Evolutionary conservation across 2,113 vertebrate species (phyloP), one percentile per base, ranked within the genome.

Genomic region (Halichoeres trimaculatus): DNA sequence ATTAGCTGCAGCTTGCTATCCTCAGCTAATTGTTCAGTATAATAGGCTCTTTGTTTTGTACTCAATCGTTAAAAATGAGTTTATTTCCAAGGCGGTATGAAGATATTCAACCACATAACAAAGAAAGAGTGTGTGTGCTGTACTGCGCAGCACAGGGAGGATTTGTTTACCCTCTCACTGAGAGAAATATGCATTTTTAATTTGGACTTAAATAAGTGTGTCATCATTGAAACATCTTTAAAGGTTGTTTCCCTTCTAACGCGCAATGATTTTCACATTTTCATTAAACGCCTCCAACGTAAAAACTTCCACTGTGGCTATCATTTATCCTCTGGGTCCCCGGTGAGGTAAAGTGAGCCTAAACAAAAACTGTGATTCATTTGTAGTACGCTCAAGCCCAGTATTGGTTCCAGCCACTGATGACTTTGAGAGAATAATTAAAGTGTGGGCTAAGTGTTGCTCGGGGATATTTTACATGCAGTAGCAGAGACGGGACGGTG

Each of bases 381-480:
- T 84, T 83, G 78, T 77, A 78, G 69, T 80, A 56, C 24, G 53
- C 74, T 52, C 36, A 35, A 71, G 79, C 78, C 59, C 48, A 64
- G 80, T 74, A 66, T 82, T 76, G 78, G 66, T 68, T 81, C 69
- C 63, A 59, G 83, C 79, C 78, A 55, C 86, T 88, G 88, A 89
- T 90, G 91, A 90, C 88, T 91, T 92, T 90, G 84, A 82, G 82
- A 88, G 89, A 91, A 91, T 90, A 91, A 91, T 92, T 90, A 91
- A 90, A 89, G 87, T 72, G 71, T 66, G 79, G 80, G 53, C 73
- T 81, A 92, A 86, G 86, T 89, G 85, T 85, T 88, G 86, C 85
- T 84, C 45, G 34, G 83, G 86, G 91, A 90, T 91, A 91, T 92
- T 93, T 92, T 91, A 91, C 89, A 93, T 92, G 90, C 88, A 86